A percentile compares a stretch with the other conserved stretches of the same genome.
Evolutionary conservation across 2,797 vertebrate species (phyloP).

Genomic region (Takifugu ocellatus): DNA sequence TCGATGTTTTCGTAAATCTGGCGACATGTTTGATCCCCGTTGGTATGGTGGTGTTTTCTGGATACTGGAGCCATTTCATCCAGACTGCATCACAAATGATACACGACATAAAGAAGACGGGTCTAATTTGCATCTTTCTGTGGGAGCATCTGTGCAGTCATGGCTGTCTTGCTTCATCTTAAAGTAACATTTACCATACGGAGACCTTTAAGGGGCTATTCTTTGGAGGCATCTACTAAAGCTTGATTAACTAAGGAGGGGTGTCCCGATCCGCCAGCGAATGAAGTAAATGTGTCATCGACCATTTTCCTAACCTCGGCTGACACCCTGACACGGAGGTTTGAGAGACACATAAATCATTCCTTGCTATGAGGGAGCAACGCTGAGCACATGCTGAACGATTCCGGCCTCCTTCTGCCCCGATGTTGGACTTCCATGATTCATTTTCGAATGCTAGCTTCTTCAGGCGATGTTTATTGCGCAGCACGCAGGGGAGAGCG

Average conservation of each 20-base stretch:
- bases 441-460: background rate
- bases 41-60: background rate
- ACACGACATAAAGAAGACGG: slow-evolving; percentile 21
- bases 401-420: background rate
- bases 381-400: background rate
- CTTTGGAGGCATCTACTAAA: slow-evolving; percentile 2
- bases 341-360: slow-evolving; percentile 68
- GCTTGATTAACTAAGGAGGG: slow-evolving; percentile 63
- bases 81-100: slow-evolving; percentile 17
- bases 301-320: slow-evolving; percentile 70
- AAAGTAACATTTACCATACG: slow-evolving; percentile 19
- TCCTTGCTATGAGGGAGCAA: slow-evolving; percentile 48
- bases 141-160: slow-evolving; percentile 13
- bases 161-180: slow-evolving; percentile 20
- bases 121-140: slow-evolving; percentile 33
- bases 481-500: background rate
- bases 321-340: slow-evolving; percentile 74
- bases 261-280: slow-evolving; percentile 51
- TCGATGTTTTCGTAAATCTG: background rate
- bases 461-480: background rate
- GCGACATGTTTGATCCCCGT: background rate
- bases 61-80: slow-evolving; percentile 14
- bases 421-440: background rate
- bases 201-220: slow-evolving; percentile 20
- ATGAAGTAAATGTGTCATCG: slow-evolving; percentile 70